Conservation (phyloP, 1,140 invertebrate genomes). For the Ceratitis capitata region DNA sequence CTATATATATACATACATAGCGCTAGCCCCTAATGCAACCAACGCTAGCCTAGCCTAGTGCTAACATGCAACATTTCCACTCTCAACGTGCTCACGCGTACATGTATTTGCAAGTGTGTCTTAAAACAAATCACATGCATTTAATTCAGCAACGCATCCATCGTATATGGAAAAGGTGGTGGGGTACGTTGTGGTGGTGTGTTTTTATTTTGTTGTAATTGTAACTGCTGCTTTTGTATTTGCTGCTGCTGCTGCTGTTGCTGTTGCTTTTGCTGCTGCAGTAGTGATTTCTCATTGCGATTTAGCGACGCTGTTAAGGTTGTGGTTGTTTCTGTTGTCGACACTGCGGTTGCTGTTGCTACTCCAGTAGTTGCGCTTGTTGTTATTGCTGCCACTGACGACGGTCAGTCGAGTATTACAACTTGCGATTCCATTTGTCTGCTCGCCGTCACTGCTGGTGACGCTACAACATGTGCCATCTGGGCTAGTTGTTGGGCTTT, state of each 20-base stretch:
- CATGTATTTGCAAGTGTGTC: not conserved
- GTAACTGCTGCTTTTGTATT: constrained; percentile 45
- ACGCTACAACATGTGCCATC: constrained; percentile 5
- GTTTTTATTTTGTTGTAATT: constrained; percentile 46
- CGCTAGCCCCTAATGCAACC: not conserved
- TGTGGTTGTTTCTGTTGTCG: constrained; percentile 42
- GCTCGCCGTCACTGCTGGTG: constrained; percentile 50
- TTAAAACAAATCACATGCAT: not conserved
- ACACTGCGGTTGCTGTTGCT: constrained; percentile 26
- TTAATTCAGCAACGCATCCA: constrained; percentile 73
- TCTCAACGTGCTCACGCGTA: not conserved
- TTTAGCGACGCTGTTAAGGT: constrained; percentile 46
- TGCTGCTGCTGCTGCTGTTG: constrained; percentile 43
- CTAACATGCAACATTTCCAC: not conserved
- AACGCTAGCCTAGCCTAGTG: not conserved
- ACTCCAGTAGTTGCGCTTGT: constrained; percentile 37
- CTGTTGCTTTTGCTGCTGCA: constrained; percentile 36
- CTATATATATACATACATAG: constrained; percentile 4
- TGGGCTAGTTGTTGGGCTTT: constrained; percentile 47
- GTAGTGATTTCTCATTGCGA: constrained; percentile 45
- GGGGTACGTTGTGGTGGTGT: constrained; percentile 49
- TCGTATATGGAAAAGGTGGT: constrained; percentile 70
- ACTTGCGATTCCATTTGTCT: constrained; percentile 70
- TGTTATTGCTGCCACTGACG: constrained; percentile 47
- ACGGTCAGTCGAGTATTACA: constrained; percentile 77